Conservation (phyloP, 2,797 vertebrate genomes). For the Squalus acanthias region DNA sequence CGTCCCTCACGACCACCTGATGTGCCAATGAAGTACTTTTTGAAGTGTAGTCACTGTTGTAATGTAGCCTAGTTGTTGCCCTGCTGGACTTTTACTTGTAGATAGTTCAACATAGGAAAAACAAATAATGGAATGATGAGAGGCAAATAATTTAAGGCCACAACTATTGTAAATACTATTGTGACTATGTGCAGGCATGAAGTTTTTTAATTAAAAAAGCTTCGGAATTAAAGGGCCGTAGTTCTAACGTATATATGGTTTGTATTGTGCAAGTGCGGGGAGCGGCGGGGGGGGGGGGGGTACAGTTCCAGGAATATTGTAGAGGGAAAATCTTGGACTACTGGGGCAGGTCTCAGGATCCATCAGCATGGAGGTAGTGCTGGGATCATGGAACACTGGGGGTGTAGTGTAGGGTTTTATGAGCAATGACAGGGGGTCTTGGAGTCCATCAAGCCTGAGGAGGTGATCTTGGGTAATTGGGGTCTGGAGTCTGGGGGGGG, state of each 20-base stretch:
- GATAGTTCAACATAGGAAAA: not conserved
- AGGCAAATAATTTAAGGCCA: not conserved
- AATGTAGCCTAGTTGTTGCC: not conserved
- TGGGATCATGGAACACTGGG: not conserved
- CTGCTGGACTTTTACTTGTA: not conserved
- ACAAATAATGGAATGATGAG: not conserved
- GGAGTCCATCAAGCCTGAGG: not conserved
- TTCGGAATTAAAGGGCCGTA: not conserved
- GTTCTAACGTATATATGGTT: not conserved
- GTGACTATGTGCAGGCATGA: not conserved
- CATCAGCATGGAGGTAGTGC: not conserved
- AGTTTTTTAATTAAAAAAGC: not conserved
- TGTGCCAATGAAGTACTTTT: no score
- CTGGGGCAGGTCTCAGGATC: not conserved
- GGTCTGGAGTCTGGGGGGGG: no score
- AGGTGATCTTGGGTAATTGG: no score
- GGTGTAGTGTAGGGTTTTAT: not conserved
- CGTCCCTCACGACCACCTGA: no score
- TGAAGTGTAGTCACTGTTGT: no score
- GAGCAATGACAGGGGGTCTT: not conserved
- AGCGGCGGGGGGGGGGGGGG: no score
- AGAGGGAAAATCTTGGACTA: not conserved
- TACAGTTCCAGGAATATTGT: not conserved
- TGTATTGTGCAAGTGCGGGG: not conserved
- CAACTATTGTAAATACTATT: not conserved